Evolutionary conservation across 2,113 vertebrate genomes (phyloP), one percentile per base, ranked within the genome.

Genomic region (Chamaea fasciata): DNA sequence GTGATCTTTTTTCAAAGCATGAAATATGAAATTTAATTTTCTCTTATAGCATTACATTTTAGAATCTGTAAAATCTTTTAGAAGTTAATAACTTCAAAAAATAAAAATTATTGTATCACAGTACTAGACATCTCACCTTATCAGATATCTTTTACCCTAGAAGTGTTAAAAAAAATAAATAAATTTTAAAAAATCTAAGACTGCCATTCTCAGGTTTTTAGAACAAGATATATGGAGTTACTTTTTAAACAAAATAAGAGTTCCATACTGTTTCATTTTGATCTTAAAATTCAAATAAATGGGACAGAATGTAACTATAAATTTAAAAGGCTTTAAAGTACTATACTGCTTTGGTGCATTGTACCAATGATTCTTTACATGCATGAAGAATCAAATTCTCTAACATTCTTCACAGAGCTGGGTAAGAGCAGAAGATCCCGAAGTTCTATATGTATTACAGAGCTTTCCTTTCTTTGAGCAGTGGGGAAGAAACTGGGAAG

Each of bases 1-100:
- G 44, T 92, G 92, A 96, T 67, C 20, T 77, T 92, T 93, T 95
- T 85, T 83, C 86, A 95, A 93, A 96, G 82, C 69, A 80, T 77
- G 92, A 81, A 90, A 53, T 87, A 83, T 6, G 67, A 96, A 97
- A 97, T 90, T 59, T 92, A 70, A 71, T 89, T 84, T 86, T 68
- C 93, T 97, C 68, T 83, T 87, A 94, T 21, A 93, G 82, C 52
- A 73, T 47, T 91, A 86, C n/a, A 49, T 83, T 78, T 81, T 82
- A 93, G 92, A 94, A 83, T 89, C 67, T 82, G 57, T 87, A 92
- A 88, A 94, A 87, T 70, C 81, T 92, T 94, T 94, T 42, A 90
- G 95, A 97, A 85, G 56, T 35, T 50, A 76, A 6, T 77, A 39
- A 37, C 49, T 64, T 82, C 90, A 91, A 82, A 69, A 79, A 96